A percentile compares a stretch with the other conserved stretches of the same genome.
phyloP scores from a whole-genome alignment of 2,113 vertebrate species.

The Artemisiospiza belli region DNA sequence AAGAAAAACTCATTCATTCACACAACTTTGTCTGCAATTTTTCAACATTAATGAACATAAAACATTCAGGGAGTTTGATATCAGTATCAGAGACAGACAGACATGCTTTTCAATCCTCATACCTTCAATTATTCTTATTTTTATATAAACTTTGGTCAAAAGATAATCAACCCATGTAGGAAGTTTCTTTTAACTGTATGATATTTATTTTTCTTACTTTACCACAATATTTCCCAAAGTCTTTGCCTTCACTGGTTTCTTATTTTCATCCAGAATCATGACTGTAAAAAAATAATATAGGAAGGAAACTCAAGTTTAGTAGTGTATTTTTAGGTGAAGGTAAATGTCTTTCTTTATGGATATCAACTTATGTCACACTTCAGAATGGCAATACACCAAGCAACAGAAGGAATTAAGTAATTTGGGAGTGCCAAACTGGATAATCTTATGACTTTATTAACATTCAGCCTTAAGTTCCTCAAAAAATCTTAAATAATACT shows the following conservation, averaged over 20 bases:
- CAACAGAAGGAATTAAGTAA: not conserved
- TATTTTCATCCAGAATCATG: constrained; percentile 87
- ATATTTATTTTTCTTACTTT: constrained; percentile 84
- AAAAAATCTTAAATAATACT: not conserved
- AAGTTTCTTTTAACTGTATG: not conserved
- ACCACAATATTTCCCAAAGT: constrained; percentile 94
- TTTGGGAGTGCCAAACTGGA: not conserved
- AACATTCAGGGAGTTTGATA: not conserved
- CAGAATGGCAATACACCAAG: not conserved
- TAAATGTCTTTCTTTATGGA: not conserved
- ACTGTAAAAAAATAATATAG: constrained; percentile 74
- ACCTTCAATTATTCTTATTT: not conserved
- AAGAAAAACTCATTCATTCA: not conserved
- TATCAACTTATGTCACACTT: not conserved
- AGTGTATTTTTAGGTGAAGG: not conserved
- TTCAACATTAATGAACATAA: not conserved
- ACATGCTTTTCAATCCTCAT: not conserved
- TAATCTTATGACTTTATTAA: not conserved
- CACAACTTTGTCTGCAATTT: not conserved
- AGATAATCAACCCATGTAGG: not conserved
- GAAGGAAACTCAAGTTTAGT: not conserved
- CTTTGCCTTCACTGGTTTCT: constrained; percentile 82
- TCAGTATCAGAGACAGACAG: not conserved
- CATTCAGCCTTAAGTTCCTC: not conserved
- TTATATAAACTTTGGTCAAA: not conserved